Evolutionary conservation across 2,113 vertebrate species (phyloP).

Genomic region (Ailuropoda melanoleuca): DNA sequence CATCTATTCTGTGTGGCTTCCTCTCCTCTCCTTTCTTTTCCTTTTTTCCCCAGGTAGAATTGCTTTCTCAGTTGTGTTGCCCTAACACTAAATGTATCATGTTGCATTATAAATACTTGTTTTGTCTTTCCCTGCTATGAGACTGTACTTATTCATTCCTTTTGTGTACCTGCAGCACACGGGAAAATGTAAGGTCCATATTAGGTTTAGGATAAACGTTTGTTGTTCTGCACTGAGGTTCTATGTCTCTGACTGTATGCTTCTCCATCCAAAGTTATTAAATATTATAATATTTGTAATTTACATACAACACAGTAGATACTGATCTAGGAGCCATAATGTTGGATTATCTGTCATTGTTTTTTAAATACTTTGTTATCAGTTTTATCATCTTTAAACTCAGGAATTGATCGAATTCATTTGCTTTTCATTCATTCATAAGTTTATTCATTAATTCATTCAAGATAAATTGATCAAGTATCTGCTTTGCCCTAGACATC

Average conservation of each 20-base stretch:
- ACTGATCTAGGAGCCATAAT: not conserved
- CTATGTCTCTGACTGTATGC: not conserved
- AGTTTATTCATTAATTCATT: not conserved
- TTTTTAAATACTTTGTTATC: not conserved
- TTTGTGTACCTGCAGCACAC: not conserved
- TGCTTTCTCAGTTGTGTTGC: not conserved
- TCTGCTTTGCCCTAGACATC: not conserved
- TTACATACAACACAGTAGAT: rapidly evolving
- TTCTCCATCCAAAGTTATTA: not conserved
- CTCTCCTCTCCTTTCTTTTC: no score
- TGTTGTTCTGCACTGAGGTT: not conserved
- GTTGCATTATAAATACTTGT: not conserved
- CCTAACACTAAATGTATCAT: not conserved
- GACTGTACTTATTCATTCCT: not conserved
- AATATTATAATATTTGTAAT: not conserved
- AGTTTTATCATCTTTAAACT: not conserved
- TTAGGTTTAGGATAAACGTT: not conserved
- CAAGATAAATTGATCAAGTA: not conserved
- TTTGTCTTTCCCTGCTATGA: not conserved
- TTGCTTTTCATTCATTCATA: not conserved
- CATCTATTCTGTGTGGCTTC: not conserved
- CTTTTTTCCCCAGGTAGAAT: not conserved
- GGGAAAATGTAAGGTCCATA: not conserved
- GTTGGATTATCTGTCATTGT: not conserved
- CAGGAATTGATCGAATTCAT: not conserved